Conservation (phyloP, 2,888 invertebrate species). For the Unio delphinus region DNA sequence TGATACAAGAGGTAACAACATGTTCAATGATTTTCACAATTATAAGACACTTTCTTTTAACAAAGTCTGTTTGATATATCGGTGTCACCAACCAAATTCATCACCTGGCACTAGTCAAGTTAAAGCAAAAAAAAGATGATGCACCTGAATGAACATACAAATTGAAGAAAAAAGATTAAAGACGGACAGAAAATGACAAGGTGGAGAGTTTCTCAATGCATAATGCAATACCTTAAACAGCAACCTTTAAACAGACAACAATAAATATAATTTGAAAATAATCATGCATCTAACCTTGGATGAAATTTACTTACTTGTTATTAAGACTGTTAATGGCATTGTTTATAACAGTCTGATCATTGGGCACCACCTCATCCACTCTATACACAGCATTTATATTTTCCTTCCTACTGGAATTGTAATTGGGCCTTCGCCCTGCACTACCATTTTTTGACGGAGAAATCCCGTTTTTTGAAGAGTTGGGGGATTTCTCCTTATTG, state of each 20-base stretch:
- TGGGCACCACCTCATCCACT: slow-evolving; percentile 75
- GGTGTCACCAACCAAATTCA: too few relatives aligned
- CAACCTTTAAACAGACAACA: not conserved
- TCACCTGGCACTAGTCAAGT: too few relatives aligned
- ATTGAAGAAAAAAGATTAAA: too few relatives aligned
- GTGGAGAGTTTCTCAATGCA: too few relatives aligned
- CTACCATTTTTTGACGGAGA: slow-evolving; percentile 57
- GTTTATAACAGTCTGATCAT: slow-evolving; percentile 75
- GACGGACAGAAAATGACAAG: too few relatives aligned
- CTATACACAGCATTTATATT: slow-evolving; percentile 72
- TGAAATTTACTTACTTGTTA: slow-evolving; percentile 49
- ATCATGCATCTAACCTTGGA: not conserved
- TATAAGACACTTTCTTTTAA: too few relatives aligned
- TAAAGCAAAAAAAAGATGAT: too few relatives aligned
- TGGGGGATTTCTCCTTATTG: slow-evolving; percentile 62
- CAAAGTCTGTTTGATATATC: too few relatives aligned
- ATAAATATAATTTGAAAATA: slow-evolving; percentile 1
- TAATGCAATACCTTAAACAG: too few relatives aligned
- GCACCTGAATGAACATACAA: too few relatives aligned
- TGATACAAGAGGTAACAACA: too few relatives aligned
- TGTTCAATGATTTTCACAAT: too few relatives aligned
- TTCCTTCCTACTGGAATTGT: slow-evolving; percentile 55
- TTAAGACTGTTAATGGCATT: slow-evolving; percentile 71
- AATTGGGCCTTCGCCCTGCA: slow-evolving; percentile 46
- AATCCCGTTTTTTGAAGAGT: slow-evolving; percentile 62